These are phyloP conservation scores for Oscheius myriophilus DNA, from an alignment of 2,888 invertebrate genomes.

Conservation along the genomic window DNA sequence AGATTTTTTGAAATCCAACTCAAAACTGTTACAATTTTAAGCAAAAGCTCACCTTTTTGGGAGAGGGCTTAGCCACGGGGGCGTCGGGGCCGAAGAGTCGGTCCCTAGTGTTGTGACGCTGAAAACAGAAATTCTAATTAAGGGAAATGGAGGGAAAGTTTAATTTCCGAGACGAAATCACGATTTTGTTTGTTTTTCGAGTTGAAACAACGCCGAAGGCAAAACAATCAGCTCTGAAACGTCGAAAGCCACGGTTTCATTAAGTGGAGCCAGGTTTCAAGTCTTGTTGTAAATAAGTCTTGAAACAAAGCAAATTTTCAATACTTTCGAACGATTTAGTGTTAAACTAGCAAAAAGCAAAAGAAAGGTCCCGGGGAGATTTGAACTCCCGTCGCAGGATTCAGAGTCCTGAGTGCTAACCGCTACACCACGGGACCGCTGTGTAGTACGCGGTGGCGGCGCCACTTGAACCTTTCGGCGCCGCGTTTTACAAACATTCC, in stretches of 20 bases:
- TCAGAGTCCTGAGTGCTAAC: conserved; percentile 52
- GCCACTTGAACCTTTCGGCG: no score
- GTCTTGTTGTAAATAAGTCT: no score
- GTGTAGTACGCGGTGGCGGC: no score
- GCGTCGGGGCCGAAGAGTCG: conserved; percentile 61
- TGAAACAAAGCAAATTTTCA: no score
- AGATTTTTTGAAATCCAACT: not conserved
- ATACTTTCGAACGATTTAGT: no score
- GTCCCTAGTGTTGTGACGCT: conserved; percentile 64
- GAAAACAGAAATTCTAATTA: conserved; percentile 29
- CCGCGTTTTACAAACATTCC: no score
- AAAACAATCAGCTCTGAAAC: no score
- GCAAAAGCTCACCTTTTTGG: conserved; percentile 48
- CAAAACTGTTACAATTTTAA: not conserved
- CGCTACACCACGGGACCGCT: conserved; percentile 74
- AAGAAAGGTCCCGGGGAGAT: conserved; percentile 24
- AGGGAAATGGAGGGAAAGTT: not conserved
- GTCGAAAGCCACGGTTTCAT: no score
- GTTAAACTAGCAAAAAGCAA: not conserved
- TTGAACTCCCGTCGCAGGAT: conserved; percentile 43
- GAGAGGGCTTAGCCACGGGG: conserved; percentile 52
- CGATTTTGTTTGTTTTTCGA: no score
- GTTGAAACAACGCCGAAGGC: no score
- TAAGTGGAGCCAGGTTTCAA: no score
- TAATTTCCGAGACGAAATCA: no score